Percentiles rank a stretch among this genome's conserved stretches.
Conservation (phyloP, 2,113 vertebrate genomes). For the Sceloporus tristichus region DNA sequence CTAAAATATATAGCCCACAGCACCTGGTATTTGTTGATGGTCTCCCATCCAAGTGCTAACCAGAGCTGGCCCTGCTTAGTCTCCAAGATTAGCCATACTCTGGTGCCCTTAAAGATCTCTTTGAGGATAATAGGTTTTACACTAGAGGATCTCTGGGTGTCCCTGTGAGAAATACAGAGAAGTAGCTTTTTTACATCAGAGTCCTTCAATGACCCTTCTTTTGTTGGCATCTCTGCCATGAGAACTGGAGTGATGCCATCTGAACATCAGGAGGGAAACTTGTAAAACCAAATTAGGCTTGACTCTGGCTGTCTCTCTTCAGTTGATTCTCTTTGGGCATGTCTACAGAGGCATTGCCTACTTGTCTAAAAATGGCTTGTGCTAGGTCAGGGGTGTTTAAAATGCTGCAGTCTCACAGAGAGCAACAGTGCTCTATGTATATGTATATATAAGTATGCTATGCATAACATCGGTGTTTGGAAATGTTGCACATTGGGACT, state of each 20-base stretch:
- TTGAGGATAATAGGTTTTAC: not conserved
- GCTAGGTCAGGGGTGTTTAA: not conserved
- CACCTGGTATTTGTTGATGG: no score
- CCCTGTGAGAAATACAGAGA: constrained; percentile 28
- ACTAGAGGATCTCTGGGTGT: constrained; percentile 8
- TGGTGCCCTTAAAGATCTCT: no score
- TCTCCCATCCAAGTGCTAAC: no score
- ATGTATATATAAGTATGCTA: no score
- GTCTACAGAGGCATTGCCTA: constrained; percentile 40
- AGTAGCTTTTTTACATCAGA: not conserved
- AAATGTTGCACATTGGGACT: no score
- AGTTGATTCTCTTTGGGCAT: constrained; percentile 47
- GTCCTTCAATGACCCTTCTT: constrained; percentile 56
- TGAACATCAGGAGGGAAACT: constrained; percentile 58
- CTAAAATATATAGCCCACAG: no score
- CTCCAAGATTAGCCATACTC: no score
- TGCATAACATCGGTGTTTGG: no score
- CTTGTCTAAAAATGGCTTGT: constrained; percentile 59
- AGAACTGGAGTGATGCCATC: constrained; percentile 54
- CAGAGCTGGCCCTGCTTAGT: no score
- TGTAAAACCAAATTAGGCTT: constrained; percentile 40
- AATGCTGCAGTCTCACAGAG: no score
- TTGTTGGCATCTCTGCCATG: constrained; percentile 38
- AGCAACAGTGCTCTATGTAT: not conserved
- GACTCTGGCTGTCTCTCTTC: constrained; percentile 47